Conservation (phyloP, 2,797 vertebrate species). For the Sebastes miniatus region DNA sequence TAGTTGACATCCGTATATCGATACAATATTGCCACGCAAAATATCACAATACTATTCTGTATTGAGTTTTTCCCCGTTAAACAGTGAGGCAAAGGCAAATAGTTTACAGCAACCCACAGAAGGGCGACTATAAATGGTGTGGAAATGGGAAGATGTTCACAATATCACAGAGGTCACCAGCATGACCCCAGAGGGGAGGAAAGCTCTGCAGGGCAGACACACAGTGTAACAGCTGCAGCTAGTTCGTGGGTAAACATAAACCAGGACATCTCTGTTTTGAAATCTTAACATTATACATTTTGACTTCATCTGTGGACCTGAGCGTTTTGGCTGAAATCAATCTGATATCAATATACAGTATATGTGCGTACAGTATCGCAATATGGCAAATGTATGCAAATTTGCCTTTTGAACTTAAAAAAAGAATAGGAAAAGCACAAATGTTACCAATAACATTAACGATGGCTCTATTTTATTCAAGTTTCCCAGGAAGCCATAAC, state of each 20-base stretch:
- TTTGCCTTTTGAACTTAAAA: not conserved
- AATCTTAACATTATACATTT: not conserved
- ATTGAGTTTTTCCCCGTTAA: not conserved
- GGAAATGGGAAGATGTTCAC: conserved; percentile 22
- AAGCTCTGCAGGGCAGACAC: conserved; percentile 13
- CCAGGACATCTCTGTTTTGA: not conserved
- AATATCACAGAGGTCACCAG: conserved; percentile 31
- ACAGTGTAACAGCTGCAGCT: not conserved
- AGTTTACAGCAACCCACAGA: conserved; percentile 23
- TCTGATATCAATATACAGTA: not conserved
- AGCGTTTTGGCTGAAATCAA: not conserved
- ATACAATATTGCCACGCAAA: too few relatives aligned
- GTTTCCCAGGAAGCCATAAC: not conserved
- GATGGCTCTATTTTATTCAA: not conserved
- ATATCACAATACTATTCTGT: too few relatives aligned
- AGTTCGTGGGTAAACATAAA: not conserved
- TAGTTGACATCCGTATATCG: too few relatives aligned
- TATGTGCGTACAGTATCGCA: not conserved
- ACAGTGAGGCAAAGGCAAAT: conserved; percentile 18
- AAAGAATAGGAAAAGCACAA: not conserved
- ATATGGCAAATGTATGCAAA: not conserved
- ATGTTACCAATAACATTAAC: not conserved
- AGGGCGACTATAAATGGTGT: conserved; percentile 8
- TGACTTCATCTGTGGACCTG: not conserved
- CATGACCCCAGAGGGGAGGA: conserved; percentile 5